Conservation (phyloP, 1,140 invertebrate species). For the Brachionus manjavacas region DNA sequence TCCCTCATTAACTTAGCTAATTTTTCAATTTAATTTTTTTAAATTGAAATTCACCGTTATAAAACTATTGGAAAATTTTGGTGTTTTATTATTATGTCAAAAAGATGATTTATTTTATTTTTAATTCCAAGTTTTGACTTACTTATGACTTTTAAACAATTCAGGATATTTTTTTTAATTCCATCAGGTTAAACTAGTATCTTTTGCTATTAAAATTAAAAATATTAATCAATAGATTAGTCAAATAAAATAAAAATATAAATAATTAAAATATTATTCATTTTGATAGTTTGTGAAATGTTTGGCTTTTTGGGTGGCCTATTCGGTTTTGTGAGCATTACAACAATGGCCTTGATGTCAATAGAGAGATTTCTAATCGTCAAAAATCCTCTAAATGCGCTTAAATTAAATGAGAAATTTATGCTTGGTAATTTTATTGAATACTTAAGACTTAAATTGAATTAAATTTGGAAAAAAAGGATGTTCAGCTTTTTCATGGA, state of each 20-base stretch:
- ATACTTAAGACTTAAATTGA: background rate
- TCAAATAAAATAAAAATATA: background rate
- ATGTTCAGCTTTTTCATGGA: conserved; percentile 1
- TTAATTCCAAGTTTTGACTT: too few relatives aligned
- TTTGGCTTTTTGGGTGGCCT: conserved; percentile 16
- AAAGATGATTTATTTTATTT: too few relatives aligned
- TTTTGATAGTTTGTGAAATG: background rate
- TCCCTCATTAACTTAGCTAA: too few relatives aligned
- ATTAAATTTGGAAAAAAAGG: background rate
- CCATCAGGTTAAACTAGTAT: too few relatives aligned
- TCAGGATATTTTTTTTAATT: too few relatives aligned
- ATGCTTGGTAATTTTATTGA: background rate
- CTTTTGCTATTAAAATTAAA: background rate
- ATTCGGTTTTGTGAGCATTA: conserved; percentile 32
- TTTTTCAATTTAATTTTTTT: too few relatives aligned
- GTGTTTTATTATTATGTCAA: too few relatives aligned
- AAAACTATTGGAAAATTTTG: too few relatives aligned
- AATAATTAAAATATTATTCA: too few relatives aligned
- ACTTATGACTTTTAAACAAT: too few relatives aligned
- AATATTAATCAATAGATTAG: background rate
- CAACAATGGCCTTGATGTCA: conserved; percentile 30
- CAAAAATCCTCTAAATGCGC: conserved; percentile 14
- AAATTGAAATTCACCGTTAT: too few relatives aligned
- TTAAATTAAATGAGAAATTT: conserved; percentile 6
- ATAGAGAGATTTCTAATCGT: background rate